Evolutionary conservation across 1,140 invertebrate species (phyloP).

Genomic region (Drosophila subobscura): DNA sequence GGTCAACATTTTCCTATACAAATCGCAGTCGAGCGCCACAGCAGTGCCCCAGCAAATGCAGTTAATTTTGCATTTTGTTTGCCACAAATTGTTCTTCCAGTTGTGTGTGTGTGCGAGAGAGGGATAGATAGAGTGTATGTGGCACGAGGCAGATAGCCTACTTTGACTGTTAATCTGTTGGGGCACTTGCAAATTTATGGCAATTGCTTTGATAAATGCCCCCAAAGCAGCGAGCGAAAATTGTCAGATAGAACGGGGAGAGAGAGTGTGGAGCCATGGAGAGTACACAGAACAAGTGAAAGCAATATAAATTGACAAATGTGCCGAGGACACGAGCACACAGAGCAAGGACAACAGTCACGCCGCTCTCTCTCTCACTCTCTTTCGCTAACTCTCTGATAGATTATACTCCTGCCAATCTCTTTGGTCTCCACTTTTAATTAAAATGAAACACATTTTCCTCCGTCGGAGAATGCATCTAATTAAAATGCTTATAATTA

Average conservation of each 20-base stretch:
- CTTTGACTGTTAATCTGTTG: constrained; percentile 71
- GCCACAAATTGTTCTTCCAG: constrained; percentile 53
- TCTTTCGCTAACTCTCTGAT: not conserved
- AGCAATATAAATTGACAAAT: constrained; percentile 66
- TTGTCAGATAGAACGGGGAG: not conserved
- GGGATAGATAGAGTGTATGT: not conserved
- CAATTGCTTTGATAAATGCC: constrained; percentile 64
- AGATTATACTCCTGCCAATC: constrained; percentile 14
- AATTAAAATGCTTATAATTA: constrained; percentile 50
- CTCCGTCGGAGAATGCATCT: constrained; percentile 5
- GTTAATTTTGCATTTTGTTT: constrained; percentile 70
- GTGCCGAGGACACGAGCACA: constrained; percentile 45
- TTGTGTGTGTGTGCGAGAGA: not conserved
- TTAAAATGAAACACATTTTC: constrained; percentile 54
- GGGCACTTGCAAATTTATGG: constrained; percentile 72
- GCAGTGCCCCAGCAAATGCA: constrained; percentile 44
- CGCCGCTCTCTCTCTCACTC: not conserved
- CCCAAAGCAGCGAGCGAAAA: constrained; percentile 30
- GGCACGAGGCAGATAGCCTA: constrained; percentile 30
- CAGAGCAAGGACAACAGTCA: constrained; percentile 18
- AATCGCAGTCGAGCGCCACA: constrained; percentile 34
- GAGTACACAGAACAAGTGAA: constrained; percentile 24
- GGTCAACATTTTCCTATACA: constrained; percentile 38
- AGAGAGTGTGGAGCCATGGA: not conserved
- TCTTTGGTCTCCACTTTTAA: constrained; percentile 51